Percentiles rank a stretch among this genome's conserved stretches.
phyloP scores from a whole-genome alignment of 2,888 invertebrate genomes.

The Liodrosophila aerea region DNA sequence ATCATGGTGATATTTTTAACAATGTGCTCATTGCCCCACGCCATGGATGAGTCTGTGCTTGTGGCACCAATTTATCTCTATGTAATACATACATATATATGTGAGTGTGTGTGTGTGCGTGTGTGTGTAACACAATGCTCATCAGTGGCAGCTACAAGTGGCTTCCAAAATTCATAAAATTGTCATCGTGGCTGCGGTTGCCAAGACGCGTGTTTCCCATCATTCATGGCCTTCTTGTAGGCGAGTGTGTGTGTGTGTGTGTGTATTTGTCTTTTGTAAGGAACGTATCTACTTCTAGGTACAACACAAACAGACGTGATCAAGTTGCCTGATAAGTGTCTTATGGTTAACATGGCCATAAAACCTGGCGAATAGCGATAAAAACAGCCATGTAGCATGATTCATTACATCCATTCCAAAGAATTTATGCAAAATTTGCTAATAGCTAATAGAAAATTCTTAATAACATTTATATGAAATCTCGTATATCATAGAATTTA shows the following conservation, averaged over 20 bases:
- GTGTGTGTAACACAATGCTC: constrained; percentile 14
- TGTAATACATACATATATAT: constrained; percentile 6
- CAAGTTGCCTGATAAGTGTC: too few relatives aligned
- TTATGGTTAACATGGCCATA: too few relatives aligned
- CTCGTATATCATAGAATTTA: too few relatives aligned
- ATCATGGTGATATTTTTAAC: constrained; percentile 72
- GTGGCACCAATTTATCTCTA: constrained; percentile 63
- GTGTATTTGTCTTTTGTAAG: too few relatives aligned
- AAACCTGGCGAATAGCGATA: too few relatives aligned
- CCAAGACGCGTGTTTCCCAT: too few relatives aligned
- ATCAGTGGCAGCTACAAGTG: constrained; percentile 55
- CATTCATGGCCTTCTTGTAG: too few relatives aligned
- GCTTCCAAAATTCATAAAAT: constrained; percentile 35
- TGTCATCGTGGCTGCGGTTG: constrained; percentile 41
- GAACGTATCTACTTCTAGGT: too few relatives aligned
- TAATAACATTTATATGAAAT: too few relatives aligned
- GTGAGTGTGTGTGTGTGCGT: neutral
- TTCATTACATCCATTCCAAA: neutral
- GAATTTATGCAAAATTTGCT: neutral
- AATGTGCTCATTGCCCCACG: constrained; percentile 62
- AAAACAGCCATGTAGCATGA: too few relatives aligned
- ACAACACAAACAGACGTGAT: too few relatives aligned
- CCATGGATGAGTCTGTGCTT: constrained; percentile 25
- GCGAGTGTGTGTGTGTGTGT: too few relatives aligned
- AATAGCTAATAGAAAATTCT: neutral